Conservation (phyloP, 1,140 invertebrate species). For the Platorchestia sp. region DNA sequence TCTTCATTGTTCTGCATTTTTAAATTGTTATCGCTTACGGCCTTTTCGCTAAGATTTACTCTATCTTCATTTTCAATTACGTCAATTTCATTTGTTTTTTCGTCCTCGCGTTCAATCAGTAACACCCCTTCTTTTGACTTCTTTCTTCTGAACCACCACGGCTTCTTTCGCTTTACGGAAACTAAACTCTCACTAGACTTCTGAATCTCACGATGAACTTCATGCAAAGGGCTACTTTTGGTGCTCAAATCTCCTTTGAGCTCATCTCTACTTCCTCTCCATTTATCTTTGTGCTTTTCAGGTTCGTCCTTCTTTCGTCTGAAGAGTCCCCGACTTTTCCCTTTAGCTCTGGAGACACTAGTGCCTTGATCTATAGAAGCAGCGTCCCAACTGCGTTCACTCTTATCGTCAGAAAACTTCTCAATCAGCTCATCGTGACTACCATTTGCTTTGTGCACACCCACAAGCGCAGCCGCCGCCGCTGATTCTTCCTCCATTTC, state of each 20-base stretch:
- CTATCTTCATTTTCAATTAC: neutral
- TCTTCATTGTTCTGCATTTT: neutral
- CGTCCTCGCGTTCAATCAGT: neutral
- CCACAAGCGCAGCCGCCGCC: neutral
- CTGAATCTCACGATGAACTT: conserved; percentile 33
- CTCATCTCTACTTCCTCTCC: conserved; percentile 28
- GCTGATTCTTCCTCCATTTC: conserved; percentile 40
- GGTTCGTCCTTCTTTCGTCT: neutral
- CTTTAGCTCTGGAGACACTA: neutral
- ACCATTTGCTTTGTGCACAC: neutral
- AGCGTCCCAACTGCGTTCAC: conserved; percentile 34
- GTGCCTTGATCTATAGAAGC: neutral
- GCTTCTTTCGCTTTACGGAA: conserved; percentile 32
- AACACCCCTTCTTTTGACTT: neutral
- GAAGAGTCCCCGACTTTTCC: neutral
- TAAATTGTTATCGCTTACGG: conserved; percentile 15
- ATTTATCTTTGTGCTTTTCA: conserved; percentile 30
- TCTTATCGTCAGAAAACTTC: neutral
- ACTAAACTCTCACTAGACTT: conserved; percentile 41
- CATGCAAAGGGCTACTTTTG: conserved; percentile 36
- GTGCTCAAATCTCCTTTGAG: conserved; percentile 42
- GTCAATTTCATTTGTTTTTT: neutral
- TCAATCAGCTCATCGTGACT: neutral
- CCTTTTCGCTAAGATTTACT: neutral
- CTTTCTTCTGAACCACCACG: conserved; percentile 45